Percentiles rank a stretch among this genome's conserved stretches.
These are phyloP conservation scores for Hypolimnas misippus DNA, from an alignment of 2,888 invertebrate genomes.

Conservation along the genomic window DNA sequence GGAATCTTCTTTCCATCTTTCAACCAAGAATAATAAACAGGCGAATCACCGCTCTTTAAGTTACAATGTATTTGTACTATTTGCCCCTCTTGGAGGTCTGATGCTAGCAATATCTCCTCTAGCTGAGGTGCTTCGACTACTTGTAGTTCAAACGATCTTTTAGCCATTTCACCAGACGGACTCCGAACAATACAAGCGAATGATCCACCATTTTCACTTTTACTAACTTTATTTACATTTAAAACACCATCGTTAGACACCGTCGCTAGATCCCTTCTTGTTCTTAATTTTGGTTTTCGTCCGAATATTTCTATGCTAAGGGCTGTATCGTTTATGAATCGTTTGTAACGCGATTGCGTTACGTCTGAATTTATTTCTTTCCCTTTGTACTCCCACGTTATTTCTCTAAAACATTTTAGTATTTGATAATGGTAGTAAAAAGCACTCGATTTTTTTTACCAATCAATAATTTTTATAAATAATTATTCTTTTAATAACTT, in stretches of 20 bases:
- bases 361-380: conserved; percentile 70
- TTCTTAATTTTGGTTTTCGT: conserved; percentile 78
- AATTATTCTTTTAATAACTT: no score
- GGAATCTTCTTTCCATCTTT: conserved; percentile 87
- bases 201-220: conserved; percentile 87
- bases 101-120: conserved; percentile 92
- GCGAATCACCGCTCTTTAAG: conserved; percentile 88
- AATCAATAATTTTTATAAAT: no score
- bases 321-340: conserved; percentile 61
- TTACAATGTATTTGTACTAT: conserved; percentile 93
- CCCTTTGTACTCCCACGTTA: conserved; percentile 79
- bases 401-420: conserved; percentile 64
- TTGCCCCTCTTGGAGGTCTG: conserved; percentile 92
- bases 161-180: conserved; percentile 90
- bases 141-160: conserved; percentile 87
- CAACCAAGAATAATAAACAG: conserved; percentile 88
- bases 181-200: conserved; percentile 92
- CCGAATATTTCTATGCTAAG: conserved; percentile 76
- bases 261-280: conserved; percentile 59
- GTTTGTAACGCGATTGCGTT: conserved; percentile 63
- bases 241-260: conserved; percentile 80
- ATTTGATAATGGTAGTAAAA: conserved; percentile 2
- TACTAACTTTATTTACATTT: conserved; percentile 85
- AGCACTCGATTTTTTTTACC: no score
- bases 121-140: conserved; percentile 90